phyloP scores from a whole-genome alignment of 2,797 vertebrate species.

The Siniperca scherzeri region DNA sequence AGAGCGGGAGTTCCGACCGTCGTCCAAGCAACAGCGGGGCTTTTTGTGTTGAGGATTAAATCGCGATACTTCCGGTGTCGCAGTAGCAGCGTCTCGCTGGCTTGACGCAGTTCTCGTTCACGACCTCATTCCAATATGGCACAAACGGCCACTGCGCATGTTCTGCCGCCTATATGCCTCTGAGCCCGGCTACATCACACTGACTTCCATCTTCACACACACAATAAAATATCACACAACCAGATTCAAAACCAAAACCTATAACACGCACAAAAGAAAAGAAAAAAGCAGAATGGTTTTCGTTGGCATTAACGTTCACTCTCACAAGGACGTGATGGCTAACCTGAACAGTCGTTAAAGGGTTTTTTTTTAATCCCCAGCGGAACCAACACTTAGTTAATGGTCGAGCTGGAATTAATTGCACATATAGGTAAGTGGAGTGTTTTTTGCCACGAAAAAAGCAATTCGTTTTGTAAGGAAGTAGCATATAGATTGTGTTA shows the following conservation, averaged over 20 bases:
- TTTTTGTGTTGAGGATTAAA: slow-evolving; percentile 15
- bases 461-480: slow-evolving; percentile 1
- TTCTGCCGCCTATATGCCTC: slow-evolving; percentile 83
- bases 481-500: slow-evolving; percentile 10
- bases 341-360: neutral
- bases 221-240: slow-evolving; percentile 76
- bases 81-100: neutral
- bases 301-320: neutral
- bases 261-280: slow-evolving; percentile 37
- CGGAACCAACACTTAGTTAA: slow-evolving; percentile 77
- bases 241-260: slow-evolving; percentile 46
- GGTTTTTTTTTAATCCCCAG: slow-evolving; percentile 45
- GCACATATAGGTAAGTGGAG: slow-evolving; percentile 58
- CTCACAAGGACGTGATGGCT: neutral
- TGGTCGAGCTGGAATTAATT: slow-evolving; percentile 70
- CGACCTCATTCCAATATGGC: slow-evolving; percentile 99
- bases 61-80: slow-evolving; percentile 49
- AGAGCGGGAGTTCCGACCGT: neutral
- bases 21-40: neutral
- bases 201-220: slow-evolving; percentile 83
- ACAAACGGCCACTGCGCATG: slow-evolving; percentile 89
- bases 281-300: neutral
- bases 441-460: slow-evolving; percentile 28
- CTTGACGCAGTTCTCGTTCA: slow-evolving; percentile 80
- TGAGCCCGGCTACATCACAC: slow-evolving; percentile 83